Evolutionary conservation across 1,140 invertebrate species (phyloP), one percentile per base, ranked within the genome.

Genomic region (Homalodisca vitripennis): DNA sequence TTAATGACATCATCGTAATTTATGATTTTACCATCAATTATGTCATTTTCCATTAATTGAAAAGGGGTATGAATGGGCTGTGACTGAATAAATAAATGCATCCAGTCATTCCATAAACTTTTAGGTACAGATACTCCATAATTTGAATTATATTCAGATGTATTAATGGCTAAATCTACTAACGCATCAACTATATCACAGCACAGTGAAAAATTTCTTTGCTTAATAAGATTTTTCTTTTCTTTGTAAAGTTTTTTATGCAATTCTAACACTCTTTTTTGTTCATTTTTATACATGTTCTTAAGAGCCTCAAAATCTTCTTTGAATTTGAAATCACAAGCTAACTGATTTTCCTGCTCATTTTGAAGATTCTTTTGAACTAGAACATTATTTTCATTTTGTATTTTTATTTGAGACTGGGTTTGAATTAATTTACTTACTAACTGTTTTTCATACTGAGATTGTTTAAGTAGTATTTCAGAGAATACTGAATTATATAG

Each of bases 361-460:
- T 12, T 10, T 10, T 6, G 14, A 30, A 60, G 1, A 27, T 24
- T 60, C 22, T 60, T 26, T 30, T 27, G 26, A 22, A 24, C 24
- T 1, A 20, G n/a, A 46, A 77, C 78, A 74, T 82, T 80, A 73
- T 86, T 86, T 63, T 80, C 76, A 0, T 79, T 72, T 66, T 87
- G 80, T 67, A 80, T 79, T 13, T 82, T 78, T 31, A 82, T 83
- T 71, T 85, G 80, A 30, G 84, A 78, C 22, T 84, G 82, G 0
- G 86, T 82, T 73, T 86, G 84, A 74, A 83, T 82, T 34, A 88
- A 76, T 77, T 86, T 85, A 31, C 80, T 82, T 31, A 83, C 79
- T 77, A 88, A 84, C 76, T 85, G 82, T 74, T 87, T 87, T 71
- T 88, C 87, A 75, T 86, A 87, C 27, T 82, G 78, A 1, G 85